Percentiles rank a stretch among this genome's conserved stretches.
These are phyloP conservation scores for Gyrodactylus salaris DNA, from an alignment of 1,140 invertebrate species.

Conservation along the genomic window DNA sequence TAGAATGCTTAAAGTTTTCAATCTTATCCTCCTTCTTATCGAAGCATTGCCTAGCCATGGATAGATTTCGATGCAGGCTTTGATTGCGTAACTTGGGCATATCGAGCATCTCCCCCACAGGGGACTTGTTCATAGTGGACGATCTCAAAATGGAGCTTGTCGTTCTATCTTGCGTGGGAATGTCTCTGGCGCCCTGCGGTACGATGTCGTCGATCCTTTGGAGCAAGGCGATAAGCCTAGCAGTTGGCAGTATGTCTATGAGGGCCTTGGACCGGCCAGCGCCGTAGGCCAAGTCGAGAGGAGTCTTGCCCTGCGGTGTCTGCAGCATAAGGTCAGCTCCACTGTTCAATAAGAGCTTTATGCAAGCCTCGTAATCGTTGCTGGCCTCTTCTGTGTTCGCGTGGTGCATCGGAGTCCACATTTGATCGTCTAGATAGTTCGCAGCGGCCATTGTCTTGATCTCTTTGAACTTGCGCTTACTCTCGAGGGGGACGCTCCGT, in stretches of 20 bases:
- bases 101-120: not conserved
- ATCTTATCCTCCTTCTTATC: not conserved
- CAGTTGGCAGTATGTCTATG: not conserved
- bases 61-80: not conserved
- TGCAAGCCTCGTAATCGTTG: not conserved
- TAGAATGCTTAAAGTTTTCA: not conserved
- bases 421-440: conserved; percentile 2
- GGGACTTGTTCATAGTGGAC: not conserved
- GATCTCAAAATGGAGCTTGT: not conserved
- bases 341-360: not conserved
- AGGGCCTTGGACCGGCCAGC: not conserved
- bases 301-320: not conserved
- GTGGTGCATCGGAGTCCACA: not conserved
- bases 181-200: not conserved
- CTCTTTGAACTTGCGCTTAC: not conserved
- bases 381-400: not conserved
- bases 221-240: not conserved
- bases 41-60: not conserved
- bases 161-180: not conserved
- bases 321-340: not conserved
- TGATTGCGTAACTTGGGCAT: not conserved
- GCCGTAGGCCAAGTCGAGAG: conserved; percentile 1
- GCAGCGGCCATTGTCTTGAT: not conserved
- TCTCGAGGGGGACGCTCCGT: not conserved
- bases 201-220: not conserved